Percentiles rank a stretch among this genome's conserved stretches.
phyloP scores from a whole-genome alignment of 2,888 invertebrate genomes.

The Harpalus rubripes region DNA sequence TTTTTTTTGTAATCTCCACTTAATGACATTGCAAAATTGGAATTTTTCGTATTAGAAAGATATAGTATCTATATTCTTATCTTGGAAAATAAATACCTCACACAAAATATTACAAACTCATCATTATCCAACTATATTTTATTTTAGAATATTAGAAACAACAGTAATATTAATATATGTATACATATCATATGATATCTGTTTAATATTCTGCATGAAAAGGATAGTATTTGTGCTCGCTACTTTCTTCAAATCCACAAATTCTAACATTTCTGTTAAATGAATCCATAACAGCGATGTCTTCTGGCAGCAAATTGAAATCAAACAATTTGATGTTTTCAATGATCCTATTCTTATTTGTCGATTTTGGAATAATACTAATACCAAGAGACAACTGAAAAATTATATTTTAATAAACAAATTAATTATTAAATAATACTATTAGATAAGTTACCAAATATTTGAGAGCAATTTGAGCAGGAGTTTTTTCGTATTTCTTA shows the following conservation, averaged over 20 bases:
- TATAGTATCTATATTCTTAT: constrained; percentile 5
- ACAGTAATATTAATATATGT: neutral
- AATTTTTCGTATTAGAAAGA: neutral
- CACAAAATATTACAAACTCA: neutral
- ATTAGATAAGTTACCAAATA: constrained; percentile 79
- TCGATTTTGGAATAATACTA: constrained; percentile 84
- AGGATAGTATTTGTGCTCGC: constrained; percentile 67
- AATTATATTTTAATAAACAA: constrained; percentile 1
- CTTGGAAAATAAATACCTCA: neutral
- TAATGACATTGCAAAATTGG: neutral
- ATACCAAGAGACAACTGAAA: constrained; percentile 44
- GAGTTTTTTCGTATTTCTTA: constrained; percentile 80
- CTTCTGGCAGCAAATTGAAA: constrained; percentile 83
- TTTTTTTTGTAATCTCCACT: neutral
- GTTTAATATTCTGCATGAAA: constrained; percentile 67
- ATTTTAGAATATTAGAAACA: neutral
- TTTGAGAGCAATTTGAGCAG: constrained; percentile 80
- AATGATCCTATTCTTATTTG: constrained; percentile 82
- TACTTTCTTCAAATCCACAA: constrained; percentile 52
- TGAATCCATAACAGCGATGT: constrained; percentile 81
- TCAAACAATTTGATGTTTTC: constrained; percentile 85
- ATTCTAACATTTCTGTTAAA: constrained; percentile 85
- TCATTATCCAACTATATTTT: neutral
- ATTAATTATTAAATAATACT: neutral
- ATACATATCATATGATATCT: neutral